Percentiles rank a stretch among this genome's conserved stretches.
Conservation (phyloP, 2,113 vertebrate species). For the Camelus bactrianus region DNA sequence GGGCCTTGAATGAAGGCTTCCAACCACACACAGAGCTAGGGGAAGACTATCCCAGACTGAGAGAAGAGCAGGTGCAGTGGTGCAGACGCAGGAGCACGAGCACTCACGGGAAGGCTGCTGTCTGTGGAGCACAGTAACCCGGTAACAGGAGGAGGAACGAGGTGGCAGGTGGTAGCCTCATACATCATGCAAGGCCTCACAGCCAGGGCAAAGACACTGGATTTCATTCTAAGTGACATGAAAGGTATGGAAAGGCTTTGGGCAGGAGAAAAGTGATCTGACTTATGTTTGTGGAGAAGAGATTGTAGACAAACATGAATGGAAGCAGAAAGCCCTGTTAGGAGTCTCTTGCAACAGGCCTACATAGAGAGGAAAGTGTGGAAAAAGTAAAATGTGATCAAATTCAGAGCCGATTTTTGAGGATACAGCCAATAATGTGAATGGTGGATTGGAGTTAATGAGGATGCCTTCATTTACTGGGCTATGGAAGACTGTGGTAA, state of each 20-base stretch:
- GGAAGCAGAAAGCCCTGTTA: not conserved
- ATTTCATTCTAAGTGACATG: not conserved
- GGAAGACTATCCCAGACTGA: not conserved
- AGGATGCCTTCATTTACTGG: not conserved
- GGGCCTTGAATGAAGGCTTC: not conserved
- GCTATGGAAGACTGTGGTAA: not conserved
- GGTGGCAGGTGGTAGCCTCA: not conserved
- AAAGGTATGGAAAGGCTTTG: not conserved
- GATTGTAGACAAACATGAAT: not conserved
- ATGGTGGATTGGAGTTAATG: not conserved
- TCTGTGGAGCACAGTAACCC: rapidly evolving
- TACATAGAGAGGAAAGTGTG: rapidly evolving
- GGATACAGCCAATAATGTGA: not conserved
- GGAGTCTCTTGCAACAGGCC: not conserved
- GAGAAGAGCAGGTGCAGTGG: not conserved
- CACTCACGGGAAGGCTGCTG: no score
- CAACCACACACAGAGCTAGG: rapidly evolving
- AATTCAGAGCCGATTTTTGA: not conserved
- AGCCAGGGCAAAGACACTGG: not conserved
- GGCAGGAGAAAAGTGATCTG: not conserved
- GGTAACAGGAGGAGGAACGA: no score
- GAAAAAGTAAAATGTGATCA: not conserved
- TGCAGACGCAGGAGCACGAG: not conserved
- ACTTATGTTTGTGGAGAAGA: not conserved
- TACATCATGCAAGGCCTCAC: rapidly evolving